Base-by-base conservation (phyloP, 2,797 vertebrate genomes). In the Hirundo rustica region DNA sequence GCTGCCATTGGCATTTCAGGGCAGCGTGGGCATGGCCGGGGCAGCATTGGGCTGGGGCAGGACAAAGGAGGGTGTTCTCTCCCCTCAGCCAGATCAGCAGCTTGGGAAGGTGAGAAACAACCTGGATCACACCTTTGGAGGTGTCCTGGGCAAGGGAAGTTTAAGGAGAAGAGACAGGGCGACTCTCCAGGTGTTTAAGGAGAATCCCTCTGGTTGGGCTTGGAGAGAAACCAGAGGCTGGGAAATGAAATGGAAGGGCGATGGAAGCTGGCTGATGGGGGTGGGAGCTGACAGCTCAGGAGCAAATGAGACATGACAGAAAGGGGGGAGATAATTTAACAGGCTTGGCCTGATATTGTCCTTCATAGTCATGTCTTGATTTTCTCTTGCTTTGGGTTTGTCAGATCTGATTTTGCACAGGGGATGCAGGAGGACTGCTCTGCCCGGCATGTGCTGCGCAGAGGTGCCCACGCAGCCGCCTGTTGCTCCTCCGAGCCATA, bases 271-370 rank as follows among this genome's bases (percentile, higher is more conserved):
- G 38, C 78, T 91, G 92, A 14, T 23, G 58, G 93, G 85, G 83
- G 83, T 88, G 70, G 95, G 83, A 92, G 19, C 90, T 86, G 95
- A 86, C 62, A 73, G 83, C 88, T 81, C 48, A 2, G 85, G 9
- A 88, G 90, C 90, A 95, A 96, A 96, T 67, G 92, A 96, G 92
- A 95, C 93, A 57, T 85, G 95, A 95, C 95, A 95, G 93, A 60
- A 76, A 95, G 36, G 42, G 85, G 92, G 80, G 88, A 94, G 94
- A 93, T 85, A 95, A 94, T 95, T 95, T 94, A 95, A 86, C 94
- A 88, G 90, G 70, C 79, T 92, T 88, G 93, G 95, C 90, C 95
- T 86, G 88, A 70, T 92, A 88, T 95, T 96, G 95, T 96, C 94
- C 96, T 94, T 96, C 92, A 76, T 86, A 86, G 94, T 90, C 94